These are phyloP conservation scores for Xyrichtys novacula DNA, from an alignment of 2,797 vertebrate genomes.

Conservation along the genomic window DNA sequence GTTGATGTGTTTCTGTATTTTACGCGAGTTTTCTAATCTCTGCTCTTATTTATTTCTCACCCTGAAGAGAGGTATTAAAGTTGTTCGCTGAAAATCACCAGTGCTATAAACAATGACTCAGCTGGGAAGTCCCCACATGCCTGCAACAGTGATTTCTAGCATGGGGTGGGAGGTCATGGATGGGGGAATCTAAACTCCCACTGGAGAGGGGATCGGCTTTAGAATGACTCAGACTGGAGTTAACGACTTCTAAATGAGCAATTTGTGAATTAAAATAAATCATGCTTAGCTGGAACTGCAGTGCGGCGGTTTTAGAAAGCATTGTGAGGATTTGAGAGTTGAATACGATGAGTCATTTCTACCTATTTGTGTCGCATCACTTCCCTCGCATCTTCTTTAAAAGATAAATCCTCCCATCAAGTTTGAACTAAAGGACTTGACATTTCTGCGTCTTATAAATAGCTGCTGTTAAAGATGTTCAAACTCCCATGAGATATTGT, in stretches of 20 bases:
- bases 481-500: neutral
- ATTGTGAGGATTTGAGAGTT: neutral
- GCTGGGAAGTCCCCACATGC: neutral
- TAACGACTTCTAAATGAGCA: slow-evolving; percentile 55
- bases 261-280: slow-evolving; percentile 43
- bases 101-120: slow-evolving; percentile 32
- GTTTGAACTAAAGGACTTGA: neutral
- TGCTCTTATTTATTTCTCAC: neutral
- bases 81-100: neutral
- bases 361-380: neutral
- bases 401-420: neutral
- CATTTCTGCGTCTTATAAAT: neutral
- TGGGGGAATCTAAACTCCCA: slow-evolving; percentile 27
- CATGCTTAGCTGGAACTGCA: slow-evolving; percentile 21
- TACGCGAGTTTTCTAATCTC: neutral
- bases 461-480: neutral
- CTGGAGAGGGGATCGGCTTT: slow-evolving; percentile 23
- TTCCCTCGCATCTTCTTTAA: neutral
- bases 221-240: slow-evolving; percentile 31
- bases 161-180: slow-evolving; percentile 11
- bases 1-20: neutral
- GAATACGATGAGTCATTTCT: slow-evolving; percentile 16
- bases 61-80: neutral
- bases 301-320: slow-evolving; percentile 13
- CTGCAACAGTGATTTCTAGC: slow-evolving; percentile 6